Evolutionary conservation across 2,888 invertebrate species (phyloP).

Genomic region (Brachypterus glaber): DNA sequence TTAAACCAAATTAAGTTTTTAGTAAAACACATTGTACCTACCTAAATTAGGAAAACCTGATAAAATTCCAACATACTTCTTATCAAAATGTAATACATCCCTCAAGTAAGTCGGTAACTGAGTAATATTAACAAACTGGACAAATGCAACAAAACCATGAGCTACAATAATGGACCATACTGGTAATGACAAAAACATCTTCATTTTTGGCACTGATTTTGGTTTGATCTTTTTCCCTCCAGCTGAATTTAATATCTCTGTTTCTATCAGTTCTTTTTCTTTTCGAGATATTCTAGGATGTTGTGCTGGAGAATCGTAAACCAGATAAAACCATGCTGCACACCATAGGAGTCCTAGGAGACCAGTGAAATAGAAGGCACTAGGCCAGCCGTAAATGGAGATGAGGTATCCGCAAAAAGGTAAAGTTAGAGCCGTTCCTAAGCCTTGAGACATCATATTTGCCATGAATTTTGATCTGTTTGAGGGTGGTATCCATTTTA

Average conservation of each 20-base stretch:
- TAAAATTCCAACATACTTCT: neutral
- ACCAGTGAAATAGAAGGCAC: slow-evolving; percentile 76
- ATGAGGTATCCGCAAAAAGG: slow-evolving; percentile 7
- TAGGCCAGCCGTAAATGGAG: slow-evolving; percentile 59
- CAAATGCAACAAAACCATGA: slow-evolving; percentile 43
- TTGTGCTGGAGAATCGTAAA: slow-evolving; percentile 67
- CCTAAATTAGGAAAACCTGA: neutral
- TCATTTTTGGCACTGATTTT: slow-evolving; percentile 56
- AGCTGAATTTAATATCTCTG: slow-evolving; percentile 54
- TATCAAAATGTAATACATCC: neutral
- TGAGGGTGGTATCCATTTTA: slow-evolving; percentile 7
- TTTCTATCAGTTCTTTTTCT: slow-evolving; percentile 54
- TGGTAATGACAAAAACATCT: slow-evolving; percentile 55
- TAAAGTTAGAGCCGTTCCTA: slow-evolving; percentile 8
- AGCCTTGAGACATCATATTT: slow-evolving; percentile 6
- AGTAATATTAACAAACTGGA: neutral
- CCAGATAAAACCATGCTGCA: slow-evolving; percentile 63
- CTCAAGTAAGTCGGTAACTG: neutral
- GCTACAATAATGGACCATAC: slow-evolving; percentile 77
- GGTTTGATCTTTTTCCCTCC: slow-evolving; percentile 14
- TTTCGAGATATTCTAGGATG: slow-evolving; percentile 68
- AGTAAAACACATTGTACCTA: too few relatives aligned
- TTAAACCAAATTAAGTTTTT: too few relatives aligned
- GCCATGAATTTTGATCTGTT: slow-evolving; percentile 10
- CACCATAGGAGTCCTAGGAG: slow-evolving; percentile 69